A percentile compares a stretch with the other conserved stretches of the same genome.
Evolutionary conservation across 1,140 invertebrate genomes (phyloP).

Genomic region (Drosophila takahashii): DNA sequence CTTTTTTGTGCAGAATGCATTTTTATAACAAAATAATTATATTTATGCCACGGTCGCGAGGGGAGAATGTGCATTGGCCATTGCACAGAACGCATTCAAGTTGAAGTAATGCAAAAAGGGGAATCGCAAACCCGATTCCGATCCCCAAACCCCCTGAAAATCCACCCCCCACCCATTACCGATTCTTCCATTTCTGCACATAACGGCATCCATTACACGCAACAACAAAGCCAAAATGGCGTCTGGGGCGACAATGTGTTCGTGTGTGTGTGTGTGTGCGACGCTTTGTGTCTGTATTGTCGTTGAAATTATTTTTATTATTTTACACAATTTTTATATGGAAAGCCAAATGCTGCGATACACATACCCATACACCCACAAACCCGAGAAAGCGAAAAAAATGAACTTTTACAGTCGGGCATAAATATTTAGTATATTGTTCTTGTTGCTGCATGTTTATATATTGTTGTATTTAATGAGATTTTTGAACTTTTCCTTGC

Average conservation of each 20-base stretch:
- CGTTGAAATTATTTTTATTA: constrained; percentile 77
- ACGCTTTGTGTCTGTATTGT: constrained; percentile 37
- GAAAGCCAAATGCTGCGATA: constrained; percentile 49
- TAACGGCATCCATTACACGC: constrained; percentile 77
- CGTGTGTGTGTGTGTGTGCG: constrained; percentile 18
- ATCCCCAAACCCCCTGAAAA: constrained; percentile 1
- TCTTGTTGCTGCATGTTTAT: constrained; percentile 50
- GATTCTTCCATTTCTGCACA: constrained; percentile 39
- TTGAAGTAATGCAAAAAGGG: constrained; percentile 68
- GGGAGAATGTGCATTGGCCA: constrained; percentile 24
- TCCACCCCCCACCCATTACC: constrained; percentile 24
- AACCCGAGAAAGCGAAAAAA: constrained; percentile 43
- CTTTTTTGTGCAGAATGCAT: constrained; percentile 57
- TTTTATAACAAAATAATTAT: constrained; percentile 82
- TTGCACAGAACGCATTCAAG: constrained; percentile 61
- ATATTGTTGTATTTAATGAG: constrained; percentile 70
- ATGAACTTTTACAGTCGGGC: constrained; percentile 40
- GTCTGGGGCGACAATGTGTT: constrained; percentile 64
- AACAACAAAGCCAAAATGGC: constrained; percentile 71
- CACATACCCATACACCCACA: constrained; percentile 13
- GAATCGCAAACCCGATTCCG: constrained; percentile 22
- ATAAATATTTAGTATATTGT: constrained; percentile 79
- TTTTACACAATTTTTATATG: constrained; percentile 80
- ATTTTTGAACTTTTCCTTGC: constrained; percentile 72
- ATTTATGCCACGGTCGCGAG: constrained; percentile 58